phyloP scores from a whole-genome alignment of 2,113 vertebrate genomes.

The Megaleporinus macrocephalus region DNA sequence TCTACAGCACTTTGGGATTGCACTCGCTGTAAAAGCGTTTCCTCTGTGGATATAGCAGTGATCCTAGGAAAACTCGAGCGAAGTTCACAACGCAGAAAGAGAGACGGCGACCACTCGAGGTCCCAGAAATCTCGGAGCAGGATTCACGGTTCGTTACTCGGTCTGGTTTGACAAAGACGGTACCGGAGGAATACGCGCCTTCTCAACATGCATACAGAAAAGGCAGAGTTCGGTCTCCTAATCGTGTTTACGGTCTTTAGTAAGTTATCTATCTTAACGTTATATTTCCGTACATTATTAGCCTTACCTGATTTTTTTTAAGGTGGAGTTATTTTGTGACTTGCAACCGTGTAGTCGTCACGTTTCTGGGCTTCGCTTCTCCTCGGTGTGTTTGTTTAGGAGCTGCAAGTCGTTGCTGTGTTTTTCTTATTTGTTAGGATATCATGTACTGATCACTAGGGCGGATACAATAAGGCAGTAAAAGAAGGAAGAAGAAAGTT shows the following conservation, averaged over 20 bases:
- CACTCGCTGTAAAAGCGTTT: not conserved
- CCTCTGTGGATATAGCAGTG: not conserved
- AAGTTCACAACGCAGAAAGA: not conserved
- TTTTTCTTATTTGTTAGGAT: too few relatives aligned
- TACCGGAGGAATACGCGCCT: conserved; percentile 39
- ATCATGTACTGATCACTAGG: too few relatives aligned
- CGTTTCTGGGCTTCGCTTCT: too few relatives aligned
- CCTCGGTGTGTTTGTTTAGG: not conserved
- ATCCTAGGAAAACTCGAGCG: not conserved
- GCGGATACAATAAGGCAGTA: too few relatives aligned
- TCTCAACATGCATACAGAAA: conserved; percentile 38
- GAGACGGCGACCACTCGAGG: not conserved
- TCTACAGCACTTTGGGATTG: not conserved
- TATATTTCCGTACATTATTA: not conserved
- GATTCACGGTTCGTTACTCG: not conserved
- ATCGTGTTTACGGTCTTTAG: conserved; percentile 14
- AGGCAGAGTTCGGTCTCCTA: not conserved
- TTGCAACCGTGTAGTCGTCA: not conserved
- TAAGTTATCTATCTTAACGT: not conserved
- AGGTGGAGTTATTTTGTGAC: too few relatives aligned
- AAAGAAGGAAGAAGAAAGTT: too few relatives aligned
- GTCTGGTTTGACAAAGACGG: conserved; percentile 34
- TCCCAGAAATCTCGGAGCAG: not conserved
- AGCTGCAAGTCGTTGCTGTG: not conserved
- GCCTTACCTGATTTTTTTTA: not conserved